Percentiles rank a stretch among this genome's conserved stretches.
Evolutionary conservation across 2,113 vertebrate species (phyloP).

Genomic region (Macheiramphus alcinus): DNA sequence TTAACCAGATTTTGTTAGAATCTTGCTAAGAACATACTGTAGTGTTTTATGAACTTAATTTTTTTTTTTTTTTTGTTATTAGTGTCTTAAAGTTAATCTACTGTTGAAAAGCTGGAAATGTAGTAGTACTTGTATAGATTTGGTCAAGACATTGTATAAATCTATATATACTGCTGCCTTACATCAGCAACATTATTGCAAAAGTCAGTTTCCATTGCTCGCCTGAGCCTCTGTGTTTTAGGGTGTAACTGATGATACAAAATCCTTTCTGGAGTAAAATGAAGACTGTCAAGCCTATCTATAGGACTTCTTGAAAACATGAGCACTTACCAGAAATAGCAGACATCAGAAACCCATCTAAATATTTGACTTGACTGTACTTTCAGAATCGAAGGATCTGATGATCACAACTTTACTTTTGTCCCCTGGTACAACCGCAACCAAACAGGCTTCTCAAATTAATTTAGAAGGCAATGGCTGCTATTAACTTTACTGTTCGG

Average conservation of each 20-base stretch:
- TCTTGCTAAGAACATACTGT: background rate
- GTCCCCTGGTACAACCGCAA: background rate
- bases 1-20: background rate
- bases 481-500: background rate
- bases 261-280: background rate
- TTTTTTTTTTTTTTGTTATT: background rate
- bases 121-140: background rate
- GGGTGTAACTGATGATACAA: background rate
- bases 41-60: background rate
- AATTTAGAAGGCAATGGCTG: background rate
- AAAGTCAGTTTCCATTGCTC: background rate
- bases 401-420: background rate
- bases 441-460: background rate
- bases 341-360: background rate
- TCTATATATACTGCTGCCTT: background rate
- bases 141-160: background rate
- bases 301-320: background rate
- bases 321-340: background rate
- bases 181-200: background rate
- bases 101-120: background rate
- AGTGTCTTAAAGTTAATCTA: background rate
- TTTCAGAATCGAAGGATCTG: background rate
- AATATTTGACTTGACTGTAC: background rate
- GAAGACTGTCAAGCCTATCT: background rate
- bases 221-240: background rate